Evolutionary conservation across 2,888 invertebrate genomes (phyloP).

Genomic region (Protophormia terraenovae): DNA sequence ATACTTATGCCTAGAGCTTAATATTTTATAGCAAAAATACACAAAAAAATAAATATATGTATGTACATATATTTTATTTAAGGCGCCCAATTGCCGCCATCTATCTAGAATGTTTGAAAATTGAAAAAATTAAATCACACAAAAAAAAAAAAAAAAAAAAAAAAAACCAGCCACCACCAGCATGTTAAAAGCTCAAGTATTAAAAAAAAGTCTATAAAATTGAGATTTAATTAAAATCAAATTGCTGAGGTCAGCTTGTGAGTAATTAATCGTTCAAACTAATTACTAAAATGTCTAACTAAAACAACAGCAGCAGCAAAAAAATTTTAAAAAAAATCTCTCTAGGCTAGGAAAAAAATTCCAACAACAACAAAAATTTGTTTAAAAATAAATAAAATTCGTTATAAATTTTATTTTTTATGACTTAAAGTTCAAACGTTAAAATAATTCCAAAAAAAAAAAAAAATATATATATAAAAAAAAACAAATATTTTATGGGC

Average conservation of each 20-base stretch:
- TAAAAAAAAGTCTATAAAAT: constrained; percentile 56
- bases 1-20: constrained; percentile 30
- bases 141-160: constrained; percentile 29
- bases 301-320: neutral
- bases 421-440: constrained; percentile 55
- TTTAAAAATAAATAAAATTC: constrained; percentile 35
- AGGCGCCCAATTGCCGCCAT: constrained; percentile 65
- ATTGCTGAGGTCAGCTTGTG: constrained; percentile 70
- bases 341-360: neutral
- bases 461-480: too few species aligned
- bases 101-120: constrained; percentile 17
- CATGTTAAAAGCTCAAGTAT: too few species aligned
- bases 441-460: neutral
- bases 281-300: constrained; percentile 71
- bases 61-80: constrained; percentile 31
- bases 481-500: constrained; percentile 13
- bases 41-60: too few species aligned
- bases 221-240: constrained; percentile 70
- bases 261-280: constrained; percentile 78
- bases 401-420: constrained; percentile 56
- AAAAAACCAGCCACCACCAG: constrained; percentile 17
- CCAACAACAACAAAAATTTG: neutral
- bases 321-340: neutral
- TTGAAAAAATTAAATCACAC: too few species aligned
- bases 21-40: too few species aligned